These are phyloP conservation scores for Apodemia mormo DNA, from an alignment of 2,888 invertebrate species.

Conservation along the genomic window DNA sequence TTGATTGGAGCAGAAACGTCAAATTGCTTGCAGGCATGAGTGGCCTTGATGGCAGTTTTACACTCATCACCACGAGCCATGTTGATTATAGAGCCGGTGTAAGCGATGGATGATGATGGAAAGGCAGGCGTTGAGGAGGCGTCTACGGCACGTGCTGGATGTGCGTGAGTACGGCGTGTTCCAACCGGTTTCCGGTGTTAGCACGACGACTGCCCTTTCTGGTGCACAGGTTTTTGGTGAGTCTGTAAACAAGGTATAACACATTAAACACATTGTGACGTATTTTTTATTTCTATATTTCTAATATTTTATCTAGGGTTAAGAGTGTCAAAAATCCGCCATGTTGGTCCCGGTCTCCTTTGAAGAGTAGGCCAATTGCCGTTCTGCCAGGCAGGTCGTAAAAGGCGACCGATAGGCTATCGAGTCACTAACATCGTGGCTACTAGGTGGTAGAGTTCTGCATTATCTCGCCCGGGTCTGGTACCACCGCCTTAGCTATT, in stretches of 20 bases:
- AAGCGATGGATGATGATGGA: slow-evolving; percentile 53
- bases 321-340: no score
- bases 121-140: slow-evolving; percentile 39
- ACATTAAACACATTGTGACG: not conserved
- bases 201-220: slow-evolving; percentile 92
- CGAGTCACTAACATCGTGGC: no score
- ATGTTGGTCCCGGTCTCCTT: no score
- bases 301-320: no score
- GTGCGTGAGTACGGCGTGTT: slow-evolving; percentile 91
- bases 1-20: slow-evolving; percentile 65
- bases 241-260: slow-evolving; percentile 75
- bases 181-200: slow-evolving; percentile 92
- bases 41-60: slow-evolving; percentile 70
- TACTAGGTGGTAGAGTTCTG: no score
- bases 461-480: no score
- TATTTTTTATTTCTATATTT: no score
- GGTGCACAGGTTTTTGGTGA: slow-evolving; percentile 90
- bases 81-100: slow-evolving; percentile 42
- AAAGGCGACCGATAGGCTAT: no score
- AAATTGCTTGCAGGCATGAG: slow-evolving; percentile 66
- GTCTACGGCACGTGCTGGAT: slow-evolving; percentile 93
- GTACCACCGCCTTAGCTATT: no score
- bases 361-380: no score
- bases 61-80: slow-evolving; percentile 80
- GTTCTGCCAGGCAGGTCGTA: no score